Conservation (phyloP, 2,888 invertebrate species). For the Trissolcus japonicus region DNA sequence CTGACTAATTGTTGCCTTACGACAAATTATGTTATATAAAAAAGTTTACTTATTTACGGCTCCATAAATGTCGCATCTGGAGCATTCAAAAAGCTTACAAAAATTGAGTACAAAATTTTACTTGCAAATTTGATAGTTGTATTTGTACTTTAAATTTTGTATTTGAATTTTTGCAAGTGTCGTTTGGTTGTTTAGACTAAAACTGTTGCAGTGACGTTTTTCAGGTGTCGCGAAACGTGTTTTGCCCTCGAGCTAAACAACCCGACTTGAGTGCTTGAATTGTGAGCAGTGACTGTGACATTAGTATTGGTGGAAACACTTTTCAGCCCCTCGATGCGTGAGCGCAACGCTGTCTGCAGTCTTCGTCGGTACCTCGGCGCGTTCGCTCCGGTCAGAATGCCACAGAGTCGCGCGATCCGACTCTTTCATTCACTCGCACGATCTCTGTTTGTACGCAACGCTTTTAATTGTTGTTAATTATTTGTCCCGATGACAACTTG, state of each 20-base stretch:
- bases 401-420: slow-evolving; percentile 15
- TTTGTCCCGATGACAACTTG: too few species aligned
- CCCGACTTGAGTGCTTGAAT: neutral
- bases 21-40: too few species aligned
- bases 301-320: slow-evolving; percentile 57
- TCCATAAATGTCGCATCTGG: neutral
- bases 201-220: too few species aligned
- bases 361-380: slow-evolving; percentile 63
- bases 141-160: too few species aligned
- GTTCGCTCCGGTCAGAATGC: slow-evolving; percentile 40
- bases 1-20: too few species aligned
- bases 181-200: too few species aligned
- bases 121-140: too few species aligned
- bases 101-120: too few species aligned
- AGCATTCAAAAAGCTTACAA: too few species aligned
- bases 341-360: slow-evolving; percentile 69
- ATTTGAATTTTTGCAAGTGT: too few species aligned
- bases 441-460: neutral
- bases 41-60: too few species aligned
- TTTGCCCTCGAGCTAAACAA: slow-evolving; percentile 11
- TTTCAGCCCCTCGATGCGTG: slow-evolving; percentile 69
- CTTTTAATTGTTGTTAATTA: too few species aligned
- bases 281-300: slow-evolving; percentile 40
- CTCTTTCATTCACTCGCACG: neutral
- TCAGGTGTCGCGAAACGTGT: slow-evolving; percentile 16